These are phyloP conservation scores for Flexamia atlantica DNA, from an alignment of 2,888 invertebrate species.

Conservation along the genomic window DNA sequence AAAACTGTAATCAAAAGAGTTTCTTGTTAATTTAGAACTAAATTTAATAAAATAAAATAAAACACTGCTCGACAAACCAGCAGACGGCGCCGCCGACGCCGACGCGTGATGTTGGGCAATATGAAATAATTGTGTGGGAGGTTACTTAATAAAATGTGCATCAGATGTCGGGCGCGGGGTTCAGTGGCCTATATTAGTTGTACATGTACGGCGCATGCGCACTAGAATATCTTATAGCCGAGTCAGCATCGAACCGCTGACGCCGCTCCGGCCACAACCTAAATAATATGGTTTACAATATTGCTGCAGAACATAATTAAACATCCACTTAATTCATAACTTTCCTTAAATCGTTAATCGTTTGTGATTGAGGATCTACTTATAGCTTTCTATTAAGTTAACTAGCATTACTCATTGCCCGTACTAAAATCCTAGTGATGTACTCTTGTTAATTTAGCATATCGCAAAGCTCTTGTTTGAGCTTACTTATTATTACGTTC, in stretches of 20 bases:
- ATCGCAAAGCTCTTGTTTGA: no score
- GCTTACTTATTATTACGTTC: no score
- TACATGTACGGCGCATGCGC: conserved; percentile 21
- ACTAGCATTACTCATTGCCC: no score
- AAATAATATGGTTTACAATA: conserved; percentile 22
- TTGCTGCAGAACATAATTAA: neutral
- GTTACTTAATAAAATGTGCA: conserved; percentile 8
- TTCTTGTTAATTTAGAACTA: no score
- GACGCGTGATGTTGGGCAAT: neutral
- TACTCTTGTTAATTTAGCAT: no score
- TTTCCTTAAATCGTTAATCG: neutral
- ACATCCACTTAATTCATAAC: neutral
- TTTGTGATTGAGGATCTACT: no score
- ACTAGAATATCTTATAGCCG: conserved; percentile 35
- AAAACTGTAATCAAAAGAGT: no score
- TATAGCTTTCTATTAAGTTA: no score
- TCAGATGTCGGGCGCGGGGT: neutral
- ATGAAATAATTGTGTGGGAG: neutral
- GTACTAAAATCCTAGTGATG: no score
- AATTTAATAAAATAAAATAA: no score
- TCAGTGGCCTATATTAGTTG: conserved; percentile 29
- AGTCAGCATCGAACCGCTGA: conserved; percentile 23
- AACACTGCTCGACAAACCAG: no score
- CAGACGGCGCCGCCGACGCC: no score
- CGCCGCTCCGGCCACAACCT: neutral